A percentile compares a stretch with the other conserved stretches of the same genome.
Evolutionary conservation across 2,113 vertebrate genomes (phyloP).

Genomic region (Heterocephalus glaber): DNA sequence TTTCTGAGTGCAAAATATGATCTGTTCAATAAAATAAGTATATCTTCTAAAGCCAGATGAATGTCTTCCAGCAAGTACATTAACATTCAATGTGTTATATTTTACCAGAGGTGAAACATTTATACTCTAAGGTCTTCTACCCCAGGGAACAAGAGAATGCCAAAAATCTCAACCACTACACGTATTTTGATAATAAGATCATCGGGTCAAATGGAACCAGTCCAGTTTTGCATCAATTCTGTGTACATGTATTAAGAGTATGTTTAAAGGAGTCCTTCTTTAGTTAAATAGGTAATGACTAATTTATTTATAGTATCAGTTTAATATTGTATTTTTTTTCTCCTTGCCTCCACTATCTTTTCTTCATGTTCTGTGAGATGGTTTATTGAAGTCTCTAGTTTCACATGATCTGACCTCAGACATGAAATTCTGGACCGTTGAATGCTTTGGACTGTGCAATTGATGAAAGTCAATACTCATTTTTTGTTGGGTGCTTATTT

Average conservation of each 20-base stretch:
- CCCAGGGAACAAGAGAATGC: constrained; percentile 32
- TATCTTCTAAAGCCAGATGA: constrained; percentile 50
- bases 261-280: neutral
- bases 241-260: neutral
- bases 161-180: constrained; percentile 16
- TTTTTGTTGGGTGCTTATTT: constrained; percentile 21
- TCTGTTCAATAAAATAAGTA: constrained; percentile 58
- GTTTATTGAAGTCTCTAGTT: neutral
- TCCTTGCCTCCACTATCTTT: neutral
- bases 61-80: constrained; percentile 50
- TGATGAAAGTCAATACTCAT: neutral
- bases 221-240: neutral
- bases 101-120: constrained; percentile 62
- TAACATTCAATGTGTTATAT: constrained; percentile 49
- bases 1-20: constrained; percentile 65
- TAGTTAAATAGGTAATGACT: neutral
- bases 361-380: neutral
- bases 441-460: neutral
- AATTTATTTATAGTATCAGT: constrained; percentile 3
- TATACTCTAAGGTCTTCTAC: constrained; percentile 29
- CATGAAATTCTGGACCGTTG: neutral
- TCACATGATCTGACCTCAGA: neutral
- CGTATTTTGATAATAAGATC: constrained; percentile 29
- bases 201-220: neutral
- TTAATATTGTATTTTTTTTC: constrained; percentile 2